These are phyloP conservation scores for Anguilla japonica DNA, from an alignment of 2,113 vertebrate genomes.

Conservation along the genomic window DNA sequence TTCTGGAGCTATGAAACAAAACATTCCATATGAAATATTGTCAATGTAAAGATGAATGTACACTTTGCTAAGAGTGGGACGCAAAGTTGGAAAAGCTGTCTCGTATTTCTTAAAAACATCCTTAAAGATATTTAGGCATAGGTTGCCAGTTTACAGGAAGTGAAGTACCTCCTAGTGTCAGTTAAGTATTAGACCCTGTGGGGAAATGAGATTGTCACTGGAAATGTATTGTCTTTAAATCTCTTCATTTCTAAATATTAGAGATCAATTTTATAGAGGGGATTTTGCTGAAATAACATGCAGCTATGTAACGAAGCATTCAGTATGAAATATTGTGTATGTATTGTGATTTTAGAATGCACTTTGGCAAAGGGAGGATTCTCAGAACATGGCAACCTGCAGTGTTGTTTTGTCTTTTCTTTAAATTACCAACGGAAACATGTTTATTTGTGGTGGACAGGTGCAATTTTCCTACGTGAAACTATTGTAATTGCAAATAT, in stretches of 20 bases:
- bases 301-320: constrained; percentile 31
- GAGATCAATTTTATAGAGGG: background rate
- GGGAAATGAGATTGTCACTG: background rate
- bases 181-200: background rate
- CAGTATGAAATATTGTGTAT: constrained; percentile 42
- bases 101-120: background rate
- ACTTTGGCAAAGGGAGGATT: constrained; percentile 27
- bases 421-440: constrained; percentile 20
- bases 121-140: background rate
- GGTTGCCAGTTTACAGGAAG: background rate
- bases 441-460: constrained; percentile 54
- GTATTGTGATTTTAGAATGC: constrained; percentile 46
- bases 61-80: background rate
- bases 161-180: background rate
- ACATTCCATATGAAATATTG: background rate
- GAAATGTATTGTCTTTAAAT: background rate
- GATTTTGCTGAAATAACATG: constrained; percentile 1
- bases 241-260: background rate
- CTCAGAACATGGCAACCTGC: constrained; percentile 28
- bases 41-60: background rate
- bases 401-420: constrained; percentile 14
- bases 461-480: constrained; percentile 54
- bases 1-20: background rate
- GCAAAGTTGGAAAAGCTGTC: background rate
- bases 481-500: constrained; percentile 33